phyloP scores from a whole-genome alignment of 2,888 invertebrate species.

The Tenthredo scrophulariae region DNA sequence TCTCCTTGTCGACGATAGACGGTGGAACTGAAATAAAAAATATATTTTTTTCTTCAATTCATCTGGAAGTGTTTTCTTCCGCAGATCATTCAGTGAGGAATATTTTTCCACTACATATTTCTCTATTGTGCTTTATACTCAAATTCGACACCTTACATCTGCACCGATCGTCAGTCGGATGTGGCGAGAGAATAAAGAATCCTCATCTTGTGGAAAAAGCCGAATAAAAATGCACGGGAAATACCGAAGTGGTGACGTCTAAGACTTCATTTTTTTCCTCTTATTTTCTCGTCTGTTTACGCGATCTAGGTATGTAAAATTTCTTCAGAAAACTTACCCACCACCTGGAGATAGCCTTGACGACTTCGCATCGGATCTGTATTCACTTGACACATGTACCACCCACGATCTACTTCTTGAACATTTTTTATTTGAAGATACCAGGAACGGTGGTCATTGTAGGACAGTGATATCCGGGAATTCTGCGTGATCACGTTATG shows the following conservation, averaged over 20 bases:
- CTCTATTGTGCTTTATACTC: not conserved
- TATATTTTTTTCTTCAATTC: not conserved
- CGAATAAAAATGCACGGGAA: not conserved
- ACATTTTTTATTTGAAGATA: conserved; percentile 93
- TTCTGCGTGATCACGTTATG: conserved; percentile 95
- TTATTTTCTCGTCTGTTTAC: not conserved
- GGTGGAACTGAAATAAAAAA: conserved; percentile 88
- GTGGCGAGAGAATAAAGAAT: not conserved
- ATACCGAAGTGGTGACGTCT: not conserved
- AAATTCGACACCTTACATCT: conserved; percentile 19
- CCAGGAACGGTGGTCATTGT: conserved; percentile 95
- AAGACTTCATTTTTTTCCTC: not conserved
- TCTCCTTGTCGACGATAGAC: conserved; percentile 92
- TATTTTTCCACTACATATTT: not conserved
- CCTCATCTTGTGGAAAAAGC: not conserved
- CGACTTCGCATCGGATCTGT: conserved; percentile 96
- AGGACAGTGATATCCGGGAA: conserved; percentile 91
- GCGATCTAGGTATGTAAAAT: not conserved
- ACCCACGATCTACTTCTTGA: conserved; percentile 92
- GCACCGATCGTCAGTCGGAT: conserved; percentile 2
- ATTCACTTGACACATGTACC: conserved; percentile 96
- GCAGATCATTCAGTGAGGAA: not conserved
- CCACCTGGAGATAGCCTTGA: conserved; percentile 94
- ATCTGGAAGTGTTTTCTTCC: not conserved
- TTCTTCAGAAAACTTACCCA: conserved; percentile 83